phyloP scores from a whole-genome alignment of 2,113 vertebrate species.

The Charina bottae region DNA sequence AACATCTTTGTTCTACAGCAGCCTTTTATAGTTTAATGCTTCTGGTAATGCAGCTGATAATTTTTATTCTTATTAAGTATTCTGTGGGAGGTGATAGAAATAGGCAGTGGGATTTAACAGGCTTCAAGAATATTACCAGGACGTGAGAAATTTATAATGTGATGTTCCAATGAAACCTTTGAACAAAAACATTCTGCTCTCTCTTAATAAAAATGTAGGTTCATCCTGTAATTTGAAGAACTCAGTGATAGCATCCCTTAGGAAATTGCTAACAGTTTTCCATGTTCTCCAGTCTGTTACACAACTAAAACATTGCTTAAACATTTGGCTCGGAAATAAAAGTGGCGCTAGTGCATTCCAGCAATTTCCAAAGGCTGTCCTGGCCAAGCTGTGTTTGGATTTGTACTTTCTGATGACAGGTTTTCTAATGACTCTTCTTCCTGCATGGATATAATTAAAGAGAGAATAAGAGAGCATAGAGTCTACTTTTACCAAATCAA shows the following conservation, averaged over 20 bases:
- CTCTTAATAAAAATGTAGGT: slow-evolving; percentile 24
- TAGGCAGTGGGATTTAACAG: slow-evolving; percentile 13
- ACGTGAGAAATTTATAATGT: slow-evolving; percentile 25
- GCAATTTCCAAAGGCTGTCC: slow-evolving; percentile 17
- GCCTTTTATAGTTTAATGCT: not conserved
- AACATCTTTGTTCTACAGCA: not conserved
- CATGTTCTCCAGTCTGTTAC: slow-evolving; percentile 1
- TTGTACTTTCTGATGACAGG: slow-evolving; percentile 20
- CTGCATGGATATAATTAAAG: slow-evolving; percentile 20
- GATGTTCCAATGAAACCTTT: slow-evolving; percentile 23
- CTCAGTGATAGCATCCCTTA: slow-evolving; percentile 12
- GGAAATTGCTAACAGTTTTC: slow-evolving; percentile 15
- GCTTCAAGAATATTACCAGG: slow-evolving; percentile 21
- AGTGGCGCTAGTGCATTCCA: not conserved
- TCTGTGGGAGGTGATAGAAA: slow-evolving; percentile 2
- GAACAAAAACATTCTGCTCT: slow-evolving; percentile 21
- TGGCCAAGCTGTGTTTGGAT: slow-evolving; percentile 28
- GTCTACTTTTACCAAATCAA: slow-evolving; percentile 13
- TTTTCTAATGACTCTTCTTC: slow-evolving; percentile 14
- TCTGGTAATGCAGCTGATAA: not conserved
- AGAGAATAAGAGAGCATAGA: slow-evolving; percentile 11
- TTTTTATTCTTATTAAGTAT: slow-evolving; percentile 14
- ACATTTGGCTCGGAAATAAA: slow-evolving; percentile 20
- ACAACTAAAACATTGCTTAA: slow-evolving; percentile 15
- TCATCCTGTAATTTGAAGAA: slow-evolving; percentile 20